Evolutionary conservation across 2,113 vertebrate genomes (phyloP).

Genomic region (Alethe castanea): DNA sequence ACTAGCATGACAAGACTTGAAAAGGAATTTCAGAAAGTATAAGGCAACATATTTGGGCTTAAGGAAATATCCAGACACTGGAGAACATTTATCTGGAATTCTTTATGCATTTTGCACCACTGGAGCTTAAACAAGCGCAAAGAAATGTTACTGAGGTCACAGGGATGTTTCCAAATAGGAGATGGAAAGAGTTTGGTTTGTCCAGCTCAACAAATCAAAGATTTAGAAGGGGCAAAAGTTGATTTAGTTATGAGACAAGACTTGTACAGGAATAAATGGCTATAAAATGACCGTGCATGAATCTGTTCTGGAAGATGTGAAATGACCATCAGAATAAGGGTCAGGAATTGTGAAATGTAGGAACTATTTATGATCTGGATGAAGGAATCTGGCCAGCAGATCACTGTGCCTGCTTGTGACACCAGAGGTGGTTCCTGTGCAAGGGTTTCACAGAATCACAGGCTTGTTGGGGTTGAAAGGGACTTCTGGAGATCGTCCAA

Average conservation of each 20-base stretch:
- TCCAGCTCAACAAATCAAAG: not conserved
- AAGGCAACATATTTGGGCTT: not conserved
- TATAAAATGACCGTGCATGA: not conserved
- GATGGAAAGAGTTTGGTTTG: not conserved
- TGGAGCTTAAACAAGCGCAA: not conserved
- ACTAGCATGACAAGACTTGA: not conserved
- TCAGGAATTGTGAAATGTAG: not conserved
- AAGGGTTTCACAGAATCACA: not conserved
- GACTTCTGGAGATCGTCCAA: not conserved
- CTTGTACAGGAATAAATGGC: not conserved
- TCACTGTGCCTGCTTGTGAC: not conserved
- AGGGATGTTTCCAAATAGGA: not conserved
- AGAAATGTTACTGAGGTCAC: not conserved
- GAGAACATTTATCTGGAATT: not conserved
- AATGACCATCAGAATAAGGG: not conserved
- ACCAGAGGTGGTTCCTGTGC: not conserved
- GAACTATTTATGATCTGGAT: fast-evolving
- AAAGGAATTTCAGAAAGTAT: not conserved
- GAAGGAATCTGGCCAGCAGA: not conserved
- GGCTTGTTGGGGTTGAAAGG: not conserved
- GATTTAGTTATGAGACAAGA: not conserved
- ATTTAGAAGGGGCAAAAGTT: not conserved
- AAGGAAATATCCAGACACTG: not conserved
- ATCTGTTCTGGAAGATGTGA: not conserved
- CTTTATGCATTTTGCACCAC: not conserved